These are phyloP conservation scores for Hapalemur alaotrensis DNA, from an alignment of 2,797 vertebrate genomes.

Conservation along the genomic window DNA sequence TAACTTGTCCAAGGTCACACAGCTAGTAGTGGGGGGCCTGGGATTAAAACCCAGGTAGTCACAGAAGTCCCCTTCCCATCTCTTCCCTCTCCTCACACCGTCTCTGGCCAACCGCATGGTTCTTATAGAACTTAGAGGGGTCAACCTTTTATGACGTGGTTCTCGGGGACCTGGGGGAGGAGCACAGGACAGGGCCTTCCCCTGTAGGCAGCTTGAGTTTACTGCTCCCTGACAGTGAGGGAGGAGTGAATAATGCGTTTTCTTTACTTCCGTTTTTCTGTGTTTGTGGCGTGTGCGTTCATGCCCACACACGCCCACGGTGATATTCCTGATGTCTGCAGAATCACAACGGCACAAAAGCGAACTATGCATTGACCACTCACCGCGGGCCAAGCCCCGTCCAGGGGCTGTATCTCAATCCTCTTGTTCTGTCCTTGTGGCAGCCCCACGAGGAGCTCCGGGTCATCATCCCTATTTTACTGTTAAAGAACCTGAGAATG, in stretches of 20 bases:
- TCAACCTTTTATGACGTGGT: not conserved
- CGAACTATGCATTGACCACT: rapidly evolving
- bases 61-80: not conserved
- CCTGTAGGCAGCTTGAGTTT: not conserved
- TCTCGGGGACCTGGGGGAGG: not conserved
- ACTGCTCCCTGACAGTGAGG: not conserved
- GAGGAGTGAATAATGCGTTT: no score
- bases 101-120: not conserved
- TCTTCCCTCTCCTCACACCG: not conserved
- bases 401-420: not conserved
- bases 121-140: not conserved
- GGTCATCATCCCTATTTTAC: not conserved
- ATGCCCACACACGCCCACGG: rapidly evolving
- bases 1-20: not conserved
- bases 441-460: not conserved
- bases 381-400: rapidly evolving
- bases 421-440: not conserved
- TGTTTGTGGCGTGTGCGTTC: not conserved
- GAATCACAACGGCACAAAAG: no score
- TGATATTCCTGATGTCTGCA: not conserved
- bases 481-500: not conserved
- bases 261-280: not conserved
- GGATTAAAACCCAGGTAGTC: not conserved
- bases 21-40: not conserved
- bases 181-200: not conserved